Evolutionary conservation across 1,140 invertebrate species (phyloP), one percentile per base, ranked within the genome.

Genomic region (Tribolium castaneum): DNA sequence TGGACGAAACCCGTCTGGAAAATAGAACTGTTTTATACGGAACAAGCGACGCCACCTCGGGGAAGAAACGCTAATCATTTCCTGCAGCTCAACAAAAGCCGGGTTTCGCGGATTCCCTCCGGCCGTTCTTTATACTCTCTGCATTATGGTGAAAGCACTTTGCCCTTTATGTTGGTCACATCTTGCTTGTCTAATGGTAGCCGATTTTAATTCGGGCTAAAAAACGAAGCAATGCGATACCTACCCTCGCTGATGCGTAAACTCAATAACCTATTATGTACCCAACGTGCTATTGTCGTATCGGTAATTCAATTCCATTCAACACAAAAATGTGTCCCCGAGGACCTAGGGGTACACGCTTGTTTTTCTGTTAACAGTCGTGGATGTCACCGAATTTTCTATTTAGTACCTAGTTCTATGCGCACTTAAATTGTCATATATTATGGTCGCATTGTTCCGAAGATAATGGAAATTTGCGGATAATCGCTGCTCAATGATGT

Each of bases 301-400:
- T 50, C 54, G 35, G 78, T 80, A 80, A 80, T 80, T 80, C 75
- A 77, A 80, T 80, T 80, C 78, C 62, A 80, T 80, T 77, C 59
- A 80, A 74, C 70, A 71, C 62, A 75, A 76, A 80, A 80, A 80
- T 76, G 62, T 77, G 62, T 77, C 78, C 52, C 78, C 49, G 39
- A 14, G 16, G 45, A 25, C 59, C 62, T 59, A 9, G 66, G 51
- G 59, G 62, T 71, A 52, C 70, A 72, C 49, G 74, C 70, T 77
- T 77, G 75, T 80, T 80, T 79, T 76, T 79, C 62, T 54, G 52
- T 70, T 70, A 16, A 75, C 56, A 54, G 49, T 59, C 56, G 39
- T 76, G 72, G 70, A 80, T 80, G 78, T 80, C 78, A 80, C 75
- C 75, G 62, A 75, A 75, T 52, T 52, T 76, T 54, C 66, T 77